phyloP scores from a whole-genome alignment of 1,140 invertebrate species.

The Trialeurodes vaporariorum region DNA sequence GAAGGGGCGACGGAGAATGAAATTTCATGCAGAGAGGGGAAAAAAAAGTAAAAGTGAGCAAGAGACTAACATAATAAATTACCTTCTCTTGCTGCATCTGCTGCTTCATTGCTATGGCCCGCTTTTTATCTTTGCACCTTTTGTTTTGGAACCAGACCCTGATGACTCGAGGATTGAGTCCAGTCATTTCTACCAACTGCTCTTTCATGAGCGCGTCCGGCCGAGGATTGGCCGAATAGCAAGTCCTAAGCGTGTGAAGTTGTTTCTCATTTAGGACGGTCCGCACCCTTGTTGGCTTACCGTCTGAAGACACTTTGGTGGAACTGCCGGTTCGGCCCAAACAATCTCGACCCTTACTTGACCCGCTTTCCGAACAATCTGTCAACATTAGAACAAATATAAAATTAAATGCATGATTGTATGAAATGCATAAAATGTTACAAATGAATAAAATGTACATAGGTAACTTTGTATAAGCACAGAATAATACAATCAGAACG shows the following conservation, averaged over 20 bases:
- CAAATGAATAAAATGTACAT: no score
- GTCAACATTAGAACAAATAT: no score
- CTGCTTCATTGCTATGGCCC: slow-evolving; percentile 91
- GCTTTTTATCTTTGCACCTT: slow-evolving; percentile 98
- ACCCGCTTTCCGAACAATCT: slow-evolving; percentile 77
- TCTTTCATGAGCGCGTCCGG: slow-evolving; percentile 99
- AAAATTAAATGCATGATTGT: no score
- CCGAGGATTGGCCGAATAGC: slow-evolving; percentile 92
- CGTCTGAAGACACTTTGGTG: slow-evolving; percentile 46
- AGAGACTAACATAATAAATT: no score
- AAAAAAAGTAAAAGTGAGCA: no score
- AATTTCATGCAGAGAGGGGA: no score
- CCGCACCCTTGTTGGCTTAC: slow-evolving; percentile 93
- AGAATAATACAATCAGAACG: no score
- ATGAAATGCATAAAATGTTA: no score
- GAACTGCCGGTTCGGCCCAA: slow-evolving; percentile 39
- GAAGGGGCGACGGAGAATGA: no score
- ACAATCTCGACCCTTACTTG: slow-evolving; percentile 58
- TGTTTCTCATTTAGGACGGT: slow-evolving; percentile 99
- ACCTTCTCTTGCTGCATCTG: slow-evolving; percentile 97
- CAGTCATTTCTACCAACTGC: slow-evolving; percentile 97
- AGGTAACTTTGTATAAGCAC: no score
- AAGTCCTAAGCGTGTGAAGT: slow-evolving; percentile 85
- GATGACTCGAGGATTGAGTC: slow-evolving; percentile 87
- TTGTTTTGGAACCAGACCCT: slow-evolving; percentile 99